A percentile compares a stretch with the other conserved stretches of the same genome.
Evolutionary conservation across 2,113 vertebrate species (phyloP).

Genomic region (Labeo catla): DNA sequence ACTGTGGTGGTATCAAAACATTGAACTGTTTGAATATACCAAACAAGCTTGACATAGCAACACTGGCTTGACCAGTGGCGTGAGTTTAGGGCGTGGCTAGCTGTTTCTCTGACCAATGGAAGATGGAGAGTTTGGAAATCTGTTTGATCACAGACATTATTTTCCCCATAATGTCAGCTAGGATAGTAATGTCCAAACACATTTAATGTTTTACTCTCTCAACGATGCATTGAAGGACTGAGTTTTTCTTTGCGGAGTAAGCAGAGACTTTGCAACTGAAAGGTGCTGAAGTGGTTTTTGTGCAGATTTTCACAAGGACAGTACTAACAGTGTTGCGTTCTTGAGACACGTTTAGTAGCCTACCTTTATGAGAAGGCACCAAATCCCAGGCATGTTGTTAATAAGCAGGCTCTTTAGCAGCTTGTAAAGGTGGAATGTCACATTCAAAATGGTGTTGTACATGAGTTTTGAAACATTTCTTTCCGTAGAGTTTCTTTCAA

Average conservation of each 20-base stretch:
- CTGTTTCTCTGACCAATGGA: not conserved
- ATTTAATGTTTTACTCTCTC: not conserved
- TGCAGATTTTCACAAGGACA: slow-evolving; percentile 12
- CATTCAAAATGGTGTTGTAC: not conserved
- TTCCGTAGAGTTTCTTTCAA: not conserved
- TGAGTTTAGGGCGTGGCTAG: not conserved
- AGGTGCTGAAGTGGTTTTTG: not conserved
- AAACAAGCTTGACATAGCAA: not conserved
- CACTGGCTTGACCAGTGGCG: not conserved
- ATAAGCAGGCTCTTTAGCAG: slow-evolving; percentile 31
- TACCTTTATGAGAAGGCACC: slow-evolving; percentile 14
- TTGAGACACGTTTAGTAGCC: slow-evolving; percentile 13
- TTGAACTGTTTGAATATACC: not conserved
- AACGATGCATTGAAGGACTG: not conserved
- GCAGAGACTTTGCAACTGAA: not conserved
- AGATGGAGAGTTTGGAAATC: not conserved
- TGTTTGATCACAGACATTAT: not conserved
- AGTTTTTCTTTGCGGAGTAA: not conserved
- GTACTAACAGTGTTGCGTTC: slow-evolving; percentile 4
- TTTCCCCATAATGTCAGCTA: not conserved
- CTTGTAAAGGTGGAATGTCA: slow-evolving; percentile 39
- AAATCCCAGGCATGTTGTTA: slow-evolving; percentile 40
- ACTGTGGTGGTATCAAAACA: not conserved
- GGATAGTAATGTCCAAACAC: not conserved
- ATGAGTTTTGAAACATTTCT: not conserved